Percentiles rank a stretch among this genome's conserved stretches.
Conservation (phyloP, 2,113 vertebrate species). For the sheep (Ovis aries) region ARS-UI_Ramb_v3.0 NC_056064.1:17551001-17551500, state of each 20-base stretch:
- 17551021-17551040: slow-evolving; percentile 50
- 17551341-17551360: slow-evolving; percentile 57
- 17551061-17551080: slow-evolving; percentile 60
- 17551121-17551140: slow-evolving; percentile 83
- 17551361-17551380: slow-evolving; percentile 52
- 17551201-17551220: slow-evolving; percentile 87
- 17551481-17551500: slow-evolving; percentile 57
- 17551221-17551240: slow-evolving; percentile 88
- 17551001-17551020: slow-evolving; percentile 40
- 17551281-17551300: slow-evolving; percentile 78
- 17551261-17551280: slow-evolving; percentile 81
- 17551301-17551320: slow-evolving; percentile 78
- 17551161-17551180: slow-evolving; percentile 86
- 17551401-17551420: slow-evolving; percentile 43
- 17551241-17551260: slow-evolving; percentile 87
- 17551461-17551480: slow-evolving; percentile 54
- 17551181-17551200: slow-evolving; percentile 87
- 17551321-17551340: slow-evolving; percentile 67
- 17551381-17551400: slow-evolving; percentile 58
- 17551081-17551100: slow-evolving; percentile 60
- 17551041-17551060: slow-evolving; percentile 40
- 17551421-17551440: slow-evolving; percentile 38
- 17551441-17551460: slow-evolving; percentile 44
- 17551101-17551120: slow-evolving; percentile 72
- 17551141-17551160: slow-evolving; percentile 85